Base-by-base conservation (phyloP, 23 tunicate species). In the Styela plicata region DNA sequence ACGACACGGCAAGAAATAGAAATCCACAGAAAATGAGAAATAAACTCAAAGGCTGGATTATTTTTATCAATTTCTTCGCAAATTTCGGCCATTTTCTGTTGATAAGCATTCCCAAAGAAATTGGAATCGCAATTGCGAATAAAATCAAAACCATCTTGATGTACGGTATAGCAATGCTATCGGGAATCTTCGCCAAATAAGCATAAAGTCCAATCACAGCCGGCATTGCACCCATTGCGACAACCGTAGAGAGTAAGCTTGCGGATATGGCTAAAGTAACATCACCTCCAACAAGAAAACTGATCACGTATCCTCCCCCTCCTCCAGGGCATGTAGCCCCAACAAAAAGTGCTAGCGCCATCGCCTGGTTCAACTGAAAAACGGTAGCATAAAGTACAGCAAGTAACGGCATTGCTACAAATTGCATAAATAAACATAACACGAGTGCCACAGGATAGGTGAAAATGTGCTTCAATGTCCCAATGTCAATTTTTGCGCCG, bases 151-250 rank as follows among this genome's bases (percentile, higher is more conserved):
- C n/a, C 34, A 92, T 92, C 26, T 92, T 89, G 16, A 80, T 26
- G 77, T 92, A 92, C 1, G 97, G 97, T 65, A 92, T 92, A 0
- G 25, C 71, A 73, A 92, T 83, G 3, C 84, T 62, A 74, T 84
- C 80, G 2, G 97, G 97, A 35, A 92, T 63, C 1, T 74, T 63
- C 0, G 73, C 70, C 25, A 53, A 25, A 52, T 33, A 27, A 0
- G 79, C 74, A 80, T 92, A 92, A n/a, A 80, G 1, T 33, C 92
- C 91, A 26, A 92, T 84, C 13, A 87, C 88, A 36, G 80, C 83
- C 16, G 97, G 97, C 97, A 92, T 92, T 13, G 97, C 97, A 24
- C 69, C 89, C 86, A 92, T 92, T 1, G 97, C 97, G 57, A 92
- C 80, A 16, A 92, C 31, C 2, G 97, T 92, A 29, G 97, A 92